phyloP scores from a whole-genome alignment of 2,797 vertebrate species.

The Pseudomugil tenellus region DNA sequence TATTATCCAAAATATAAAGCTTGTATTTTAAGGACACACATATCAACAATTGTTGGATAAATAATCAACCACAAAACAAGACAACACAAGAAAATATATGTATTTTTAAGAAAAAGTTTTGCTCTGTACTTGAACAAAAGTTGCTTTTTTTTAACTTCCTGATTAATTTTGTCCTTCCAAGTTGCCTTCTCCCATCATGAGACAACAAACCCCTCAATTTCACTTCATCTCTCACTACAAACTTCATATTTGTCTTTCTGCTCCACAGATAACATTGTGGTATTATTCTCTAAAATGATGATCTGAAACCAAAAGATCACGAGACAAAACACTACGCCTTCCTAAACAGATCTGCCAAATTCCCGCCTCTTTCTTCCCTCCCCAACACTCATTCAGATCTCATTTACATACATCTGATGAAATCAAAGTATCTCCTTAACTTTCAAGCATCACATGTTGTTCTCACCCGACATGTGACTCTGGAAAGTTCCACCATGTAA shows the following conservation, averaged over 20 bases:
- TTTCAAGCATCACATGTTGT: conserved; percentile 4
- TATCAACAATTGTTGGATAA: conserved; percentile 19
- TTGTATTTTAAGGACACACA: conserved; percentile 32
- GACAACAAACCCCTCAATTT: neutral
- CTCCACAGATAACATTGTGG: conserved; percentile 11
- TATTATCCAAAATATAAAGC: conserved; percentile 38
- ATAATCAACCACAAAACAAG: conserved; percentile 50
- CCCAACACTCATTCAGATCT: neutral
- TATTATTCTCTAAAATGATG: conserved; percentile 15
- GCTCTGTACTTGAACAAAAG: conserved; percentile 51
- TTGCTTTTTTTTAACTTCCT: conserved; percentile 13
- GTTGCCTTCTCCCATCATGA: neutral
- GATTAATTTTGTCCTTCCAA: neutral
- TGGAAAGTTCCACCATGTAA: conserved; percentile 31
- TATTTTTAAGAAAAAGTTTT: conserved; percentile 25
- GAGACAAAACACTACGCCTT: neutral
- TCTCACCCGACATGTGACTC: conserved; percentile 31
- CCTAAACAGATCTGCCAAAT: neutral
- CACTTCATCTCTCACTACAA: neutral
- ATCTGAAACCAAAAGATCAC: conserved; percentile 16
- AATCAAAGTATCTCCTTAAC: conserved; percentile 2
- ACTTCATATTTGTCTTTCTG: conserved; percentile 20
- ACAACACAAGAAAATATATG: conserved; percentile 33
- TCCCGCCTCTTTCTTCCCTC: neutral
- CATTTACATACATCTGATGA: neutral